Base-by-base conservation (phyloP, 2,888 invertebrate genomes). In the Drosophila stalkeri region DNA sequence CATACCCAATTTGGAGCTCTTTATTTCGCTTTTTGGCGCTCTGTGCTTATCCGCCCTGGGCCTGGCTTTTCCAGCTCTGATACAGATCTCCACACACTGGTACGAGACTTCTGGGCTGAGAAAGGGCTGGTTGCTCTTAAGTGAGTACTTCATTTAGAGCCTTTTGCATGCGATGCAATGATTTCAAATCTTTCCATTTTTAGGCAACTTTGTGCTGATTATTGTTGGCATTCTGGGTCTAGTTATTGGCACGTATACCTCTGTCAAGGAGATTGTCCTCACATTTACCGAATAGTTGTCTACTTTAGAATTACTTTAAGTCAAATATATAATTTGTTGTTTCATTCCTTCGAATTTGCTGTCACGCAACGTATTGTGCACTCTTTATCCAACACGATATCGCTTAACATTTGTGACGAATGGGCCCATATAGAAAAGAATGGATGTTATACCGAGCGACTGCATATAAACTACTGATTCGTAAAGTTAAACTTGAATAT, bases 21-120 rank as follows among this genome's bases (percentile, higher is more conserved):
- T 97, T 86, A 96, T 96, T 75, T 96, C 97, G 0, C 93, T 97
- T 49, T 96, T 97, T 89, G 98, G 98, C n/a, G 98, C 98, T 0
- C 94, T 98, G 3, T 97, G 98, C 77, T 94, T 98, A 52, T 97
- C 98, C 0, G 97, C 97, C 0, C 94, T 98, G 65, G 98, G 98
- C 0, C 94, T 99, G 54, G 97, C 97, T 2, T 97, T 98, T 92
- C 98, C 98, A 12, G 98, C 98, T 0, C 94, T 98, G 74, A 97
- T 99, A 81, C 97, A 98, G 90, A 95, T 96, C 78, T 96, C 96
- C 92, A 96, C 97, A 0, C 96, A 96, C 91, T 98, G 97, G 97
- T 95, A 96, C 86, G 94, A 94, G 64, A 94, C 94, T 8, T 94
- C 94, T 1, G 94, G 95, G 16, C 90, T 93, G 0, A 94, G 94